Conservation (phyloP, 2,797 vertebrate species). For the Sylvia borin region DNA sequence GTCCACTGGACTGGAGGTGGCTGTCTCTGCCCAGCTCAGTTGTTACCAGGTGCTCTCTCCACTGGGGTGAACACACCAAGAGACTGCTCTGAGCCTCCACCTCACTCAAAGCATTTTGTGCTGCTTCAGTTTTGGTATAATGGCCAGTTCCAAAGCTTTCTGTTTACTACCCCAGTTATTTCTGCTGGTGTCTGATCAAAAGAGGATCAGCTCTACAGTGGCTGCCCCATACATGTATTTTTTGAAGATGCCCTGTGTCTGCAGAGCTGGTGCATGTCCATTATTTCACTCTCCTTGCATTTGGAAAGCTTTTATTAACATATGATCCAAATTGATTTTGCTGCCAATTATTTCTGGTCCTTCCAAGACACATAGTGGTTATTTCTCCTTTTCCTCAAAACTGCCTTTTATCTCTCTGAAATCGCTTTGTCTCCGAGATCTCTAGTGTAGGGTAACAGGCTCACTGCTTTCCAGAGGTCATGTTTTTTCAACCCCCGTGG, state of each 20-base stretch:
- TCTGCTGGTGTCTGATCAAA: background rate
- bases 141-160: background rate
- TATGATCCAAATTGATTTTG: constrained; percentile 9
- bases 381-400: background rate
- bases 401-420: background rate
- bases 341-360: constrained; percentile 8
- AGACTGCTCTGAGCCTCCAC: background rate
- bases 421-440: background rate
- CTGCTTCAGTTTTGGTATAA: background rate
- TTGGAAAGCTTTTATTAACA: background rate
- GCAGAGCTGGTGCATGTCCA: background rate
- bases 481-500: background rate
- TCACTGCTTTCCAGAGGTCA: background rate
- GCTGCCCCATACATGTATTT: background rate
- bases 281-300: background rate
- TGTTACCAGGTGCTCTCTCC: background rate
- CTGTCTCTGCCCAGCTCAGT: background rate
- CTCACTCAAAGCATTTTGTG: background rate
- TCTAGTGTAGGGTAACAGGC: background rate
- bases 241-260: background rate
- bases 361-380: background rate
- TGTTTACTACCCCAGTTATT: background rate
- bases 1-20: background rate
- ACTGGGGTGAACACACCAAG: background rate
- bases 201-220: background rate